Base-by-base conservation (phyloP, 2,888 invertebrate species). In the Himalopsyche kuldschensis region DNA sequence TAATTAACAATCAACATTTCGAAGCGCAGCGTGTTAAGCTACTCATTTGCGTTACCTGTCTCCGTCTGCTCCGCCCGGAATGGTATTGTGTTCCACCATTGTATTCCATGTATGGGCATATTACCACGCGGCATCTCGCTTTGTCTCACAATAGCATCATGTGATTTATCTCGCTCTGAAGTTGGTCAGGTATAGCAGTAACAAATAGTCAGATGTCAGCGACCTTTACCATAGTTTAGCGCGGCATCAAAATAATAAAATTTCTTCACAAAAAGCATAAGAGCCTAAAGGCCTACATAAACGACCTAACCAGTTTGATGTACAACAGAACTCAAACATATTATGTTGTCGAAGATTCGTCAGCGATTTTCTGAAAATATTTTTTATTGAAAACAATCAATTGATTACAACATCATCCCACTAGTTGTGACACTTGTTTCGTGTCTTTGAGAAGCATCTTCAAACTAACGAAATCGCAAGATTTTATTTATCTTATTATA, bases 231-330 rank as follows among this genome's bases (percentile, higher is more conserved):
- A 27, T 48, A 47, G 78, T 81, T 55, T 80, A 78, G 84, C 81
- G 82, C 82, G 83, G 79, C 82, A 81, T 82, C 84, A 83, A 84
- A 84, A 84, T 82, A 82, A 81, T 81, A 84, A 84, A 41, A 84
- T 81, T 69, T 69, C 24, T 27, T 69, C 69, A 24, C 55, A 69
- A 69, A 69, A 27, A 24, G 27, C 27, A 30, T 41, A 41, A 11
- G 41, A 41, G 41, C 41, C 41, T 41, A 41, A 41, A 41, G 41
- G 41, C 15, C 41, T 41, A 11, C 15, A 15, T 41, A 41, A 24
- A 27, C 30, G 32, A 32, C n/a, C 4, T 2, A 31, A 76, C 17
- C 11, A 15, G 32, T 10, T 20, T 2, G 2, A 11, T 41, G 41
- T 41, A 41, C 41, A 41, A 15, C 15, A 8, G 35, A 41, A 41